Evolutionary conservation across 2,888 invertebrate species (phyloP), one percentile per base, ranked within the genome.

Genomic region (Synergus itoensis): DNA sequence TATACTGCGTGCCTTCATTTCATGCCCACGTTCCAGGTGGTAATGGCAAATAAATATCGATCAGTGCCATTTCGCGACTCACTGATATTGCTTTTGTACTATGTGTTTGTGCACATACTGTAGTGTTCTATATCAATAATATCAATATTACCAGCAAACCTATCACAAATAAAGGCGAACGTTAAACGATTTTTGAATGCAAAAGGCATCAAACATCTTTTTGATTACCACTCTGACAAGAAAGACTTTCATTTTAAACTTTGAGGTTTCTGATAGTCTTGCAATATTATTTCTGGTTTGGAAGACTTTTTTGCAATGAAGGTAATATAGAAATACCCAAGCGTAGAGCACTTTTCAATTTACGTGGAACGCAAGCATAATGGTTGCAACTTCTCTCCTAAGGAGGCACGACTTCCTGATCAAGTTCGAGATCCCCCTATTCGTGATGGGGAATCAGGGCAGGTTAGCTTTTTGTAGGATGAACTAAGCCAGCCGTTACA

Each of bases 41-140:
- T 28, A 67, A 45, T 14, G 67, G 67, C 43, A 67, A 67, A 67
- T 67, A 67, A 67, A 67, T 67, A 67, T 67, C 67, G 67, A 67
- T 67, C 67, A 45, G 45, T 45, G 21, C 43, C 67, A 45, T 67
- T 67, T 67, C 45, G 67, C 67, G 67, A 45, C 14, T 67, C 67
- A 43, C 43, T 40, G n/a, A 43, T 21, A 43, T 21, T 67, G 36
- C 41, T 21, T 21, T 45, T 18, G 14, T 45, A 18, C 21, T 28
- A 5, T 67, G 65, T 43, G 41, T 65, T n/a, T 65, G 41, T 43
- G 18, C 18, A 36, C n/a, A 18, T 18, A 65, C 40, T 8, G n/a
- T n/a, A 21, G 18, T 9, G 14, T 18, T 65, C 64, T 18, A 28
- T 28, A 28, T 28, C 28, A 28, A 28, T 28, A 28, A 65, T 65